phyloP scores from a whole-genome alignment of 2,888 invertebrate genomes.

The Isoperla grammatica region DNA sequence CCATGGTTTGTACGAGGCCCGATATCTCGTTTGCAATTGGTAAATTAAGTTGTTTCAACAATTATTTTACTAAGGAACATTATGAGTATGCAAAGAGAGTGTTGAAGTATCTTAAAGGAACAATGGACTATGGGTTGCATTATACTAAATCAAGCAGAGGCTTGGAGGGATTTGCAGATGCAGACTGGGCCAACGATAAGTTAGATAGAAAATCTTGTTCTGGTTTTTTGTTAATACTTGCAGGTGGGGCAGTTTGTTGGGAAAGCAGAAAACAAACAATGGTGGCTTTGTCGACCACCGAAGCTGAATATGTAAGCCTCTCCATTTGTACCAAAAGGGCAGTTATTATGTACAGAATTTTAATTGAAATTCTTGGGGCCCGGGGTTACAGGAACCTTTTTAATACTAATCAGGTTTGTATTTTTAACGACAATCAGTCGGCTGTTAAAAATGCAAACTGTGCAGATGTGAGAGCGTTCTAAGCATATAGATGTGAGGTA shows the following conservation, averaged over 20 bases:
- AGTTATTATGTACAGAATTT: not conserved
- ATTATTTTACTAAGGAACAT: not conserved
- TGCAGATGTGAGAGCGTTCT: not conserved
- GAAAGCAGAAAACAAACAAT: conserved; percentile 6
- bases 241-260: not conserved
- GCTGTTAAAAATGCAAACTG: conserved; percentile 1
- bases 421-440: conserved; percentile 11
- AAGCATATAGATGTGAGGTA: conserved; percentile 10
- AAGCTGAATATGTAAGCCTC: conserved; percentile 12
- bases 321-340: not conserved
- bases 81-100: not conserved
- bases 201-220: conserved; percentile 1
- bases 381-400: too few relatives aligned
- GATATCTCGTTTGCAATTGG: conserved; percentile 1
- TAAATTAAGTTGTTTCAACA: not conserved
- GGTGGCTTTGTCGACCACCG: conserved; percentile 3
- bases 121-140: not conserved
- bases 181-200: conserved; percentile 10
- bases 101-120: conserved; percentile 6
- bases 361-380: conserved; percentile 1
- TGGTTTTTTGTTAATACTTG: conserved; percentile 1
- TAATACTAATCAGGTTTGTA: too few relatives aligned
- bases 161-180: conserved; percentile 3
- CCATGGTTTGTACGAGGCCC: not conserved
- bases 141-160: not conserved